These are phyloP conservation scores for Microcebus jonahi DNA, from an alignment of 2,113 vertebrate genomes.

Conservation along the genomic window DNA sequence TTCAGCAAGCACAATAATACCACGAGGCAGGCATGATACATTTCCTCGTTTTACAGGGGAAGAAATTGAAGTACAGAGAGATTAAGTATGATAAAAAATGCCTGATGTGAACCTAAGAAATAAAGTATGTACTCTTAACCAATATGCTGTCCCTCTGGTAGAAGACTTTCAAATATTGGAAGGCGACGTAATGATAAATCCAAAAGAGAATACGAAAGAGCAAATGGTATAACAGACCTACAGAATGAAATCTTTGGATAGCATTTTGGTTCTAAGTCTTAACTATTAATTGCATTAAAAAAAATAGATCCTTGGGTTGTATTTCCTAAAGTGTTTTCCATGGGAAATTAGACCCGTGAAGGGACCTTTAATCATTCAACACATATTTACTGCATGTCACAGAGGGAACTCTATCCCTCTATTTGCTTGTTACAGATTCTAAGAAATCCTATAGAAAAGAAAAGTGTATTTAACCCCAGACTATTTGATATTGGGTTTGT, in stretches of 20 bases:
- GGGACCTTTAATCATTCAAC: not conserved
- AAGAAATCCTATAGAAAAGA: not conserved
- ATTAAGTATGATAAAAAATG: not conserved
- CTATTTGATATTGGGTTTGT: not conserved
- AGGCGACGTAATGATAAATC: not conserved
- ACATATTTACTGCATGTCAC: not conserved
- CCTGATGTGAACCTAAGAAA: not conserved
- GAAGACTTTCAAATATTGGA: conserved; percentile 7
- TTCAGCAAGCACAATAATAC: not conserved
- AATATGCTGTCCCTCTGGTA: not conserved
- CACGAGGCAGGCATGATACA: not conserved
- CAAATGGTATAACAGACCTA: not conserved
- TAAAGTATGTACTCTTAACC: not conserved
- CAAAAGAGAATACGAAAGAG: not conserved
- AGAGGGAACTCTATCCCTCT: not conserved
- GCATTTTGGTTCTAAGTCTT: not conserved
- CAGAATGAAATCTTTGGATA: not conserved
- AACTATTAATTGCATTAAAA: not conserved
- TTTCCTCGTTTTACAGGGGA: not conserved
- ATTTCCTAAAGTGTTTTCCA: not conserved
- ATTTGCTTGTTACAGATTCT: not conserved
- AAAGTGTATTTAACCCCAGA: not conserved
- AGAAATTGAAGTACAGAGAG: not conserved
- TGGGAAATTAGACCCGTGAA: not conserved
- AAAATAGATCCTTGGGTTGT: not conserved